These are phyloP conservation scores for Nannoperca obscura DNA, from an alignment of 2,797 vertebrate species.

Conservation along the genomic window DNA sequence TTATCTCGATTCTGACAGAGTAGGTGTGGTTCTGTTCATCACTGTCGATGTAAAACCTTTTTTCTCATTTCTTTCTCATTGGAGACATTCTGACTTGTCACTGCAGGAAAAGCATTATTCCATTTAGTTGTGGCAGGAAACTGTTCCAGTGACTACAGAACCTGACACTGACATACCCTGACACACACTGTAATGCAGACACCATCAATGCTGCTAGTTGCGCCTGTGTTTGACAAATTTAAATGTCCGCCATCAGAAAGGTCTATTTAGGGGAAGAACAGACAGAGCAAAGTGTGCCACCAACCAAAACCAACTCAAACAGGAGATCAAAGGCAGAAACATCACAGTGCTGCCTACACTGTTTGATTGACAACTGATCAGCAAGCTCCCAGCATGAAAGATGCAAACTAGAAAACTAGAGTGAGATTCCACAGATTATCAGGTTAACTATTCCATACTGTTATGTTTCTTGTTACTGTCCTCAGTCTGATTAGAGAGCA, in stretches of 20 bases:
- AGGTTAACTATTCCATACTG: neutral
- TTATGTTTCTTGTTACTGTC: neutral
- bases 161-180: neutral
- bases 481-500: neutral
- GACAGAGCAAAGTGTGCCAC: constrained; percentile 8
- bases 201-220: neutral
- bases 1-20: neutral
- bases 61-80: neutral
- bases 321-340: constrained; percentile 38
- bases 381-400: constrained; percentile 10
- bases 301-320: constrained; percentile 12
- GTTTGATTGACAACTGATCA: constrained; percentile 48
- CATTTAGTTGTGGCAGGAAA: neutral
- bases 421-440: constrained; percentile 3
- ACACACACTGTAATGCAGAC: neutral
- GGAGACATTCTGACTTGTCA: no score
- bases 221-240: neutral
- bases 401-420: constrained; percentile 15
- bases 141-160: neutral
- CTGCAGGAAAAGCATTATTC: neutral
- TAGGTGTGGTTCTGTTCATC: neutral
- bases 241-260: constrained; percentile 11
- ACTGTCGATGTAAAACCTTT: neutral
- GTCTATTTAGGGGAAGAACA: constrained; percentile 11
- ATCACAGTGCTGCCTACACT: constrained; percentile 1